A percentile compares a stretch with the other conserved stretches of the same genome.
Evolutionary conservation across 2,888 invertebrate genomes (phyloP).

Genomic region (Theretra japonica): DNA sequence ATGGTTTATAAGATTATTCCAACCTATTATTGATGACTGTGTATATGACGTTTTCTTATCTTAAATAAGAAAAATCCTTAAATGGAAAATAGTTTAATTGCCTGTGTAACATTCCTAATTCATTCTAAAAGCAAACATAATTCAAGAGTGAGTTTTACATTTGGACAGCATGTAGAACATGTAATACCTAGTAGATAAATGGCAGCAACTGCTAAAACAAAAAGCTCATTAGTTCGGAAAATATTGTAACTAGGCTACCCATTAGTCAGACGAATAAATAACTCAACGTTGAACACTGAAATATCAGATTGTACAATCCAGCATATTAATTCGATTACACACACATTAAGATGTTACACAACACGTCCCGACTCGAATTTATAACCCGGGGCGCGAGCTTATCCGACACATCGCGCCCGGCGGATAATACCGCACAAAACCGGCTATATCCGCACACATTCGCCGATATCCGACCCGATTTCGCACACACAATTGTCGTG

Average conservation of each 20-base stretch:
- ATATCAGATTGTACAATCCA: constrained; percentile 21
- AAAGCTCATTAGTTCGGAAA: no score
- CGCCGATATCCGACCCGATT: constrained; percentile 44
- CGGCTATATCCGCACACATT: constrained; percentile 43
- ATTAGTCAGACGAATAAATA: not conserved
- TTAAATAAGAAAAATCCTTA: no score
- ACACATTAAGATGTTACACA: constrained; percentile 25
- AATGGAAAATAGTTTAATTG: no score
- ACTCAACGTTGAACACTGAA: not conserved
- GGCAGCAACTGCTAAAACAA: no score
- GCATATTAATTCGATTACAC: constrained; percentile 14
- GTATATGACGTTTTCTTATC: no score
- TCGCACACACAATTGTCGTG: constrained; percentile 28
- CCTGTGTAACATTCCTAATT: no score
- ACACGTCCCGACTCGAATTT: constrained; percentile 37
- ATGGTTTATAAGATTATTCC: not conserved
- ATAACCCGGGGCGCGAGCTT: constrained; percentile 42
- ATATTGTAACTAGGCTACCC: no score
- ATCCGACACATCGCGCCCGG: constrained; percentile 49
- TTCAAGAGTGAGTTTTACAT: no score
- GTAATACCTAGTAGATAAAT: no score
- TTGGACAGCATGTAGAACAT: no score
- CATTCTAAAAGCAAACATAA: no score
- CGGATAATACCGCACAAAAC: constrained; percentile 54
- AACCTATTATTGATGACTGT: no score